Evolutionary conservation across 53 echinoderm and acorn worm species (phyloP).

Genomic region (Astropecten irregularis): DNA sequence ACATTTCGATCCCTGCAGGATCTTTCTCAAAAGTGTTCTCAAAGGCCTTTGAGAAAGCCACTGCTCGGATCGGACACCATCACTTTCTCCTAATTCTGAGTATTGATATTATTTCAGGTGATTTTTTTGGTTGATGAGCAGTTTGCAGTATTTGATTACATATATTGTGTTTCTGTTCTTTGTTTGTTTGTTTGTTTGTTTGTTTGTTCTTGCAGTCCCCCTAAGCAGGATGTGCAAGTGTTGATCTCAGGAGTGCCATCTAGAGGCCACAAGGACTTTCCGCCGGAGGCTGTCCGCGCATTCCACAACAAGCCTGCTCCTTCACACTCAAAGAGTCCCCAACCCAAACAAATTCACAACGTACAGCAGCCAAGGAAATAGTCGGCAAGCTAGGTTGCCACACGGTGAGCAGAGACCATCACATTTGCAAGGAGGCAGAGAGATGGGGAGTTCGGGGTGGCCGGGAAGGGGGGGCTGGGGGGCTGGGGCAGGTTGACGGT

Average conservation of each 20-base stretch:
- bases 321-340: conserved; percentile 73
- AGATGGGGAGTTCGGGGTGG: background rate
- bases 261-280: conserved; percentile 96
- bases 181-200: too few species aligned
- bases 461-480: background rate
- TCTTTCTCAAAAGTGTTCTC: too few species aligned
- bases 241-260: conserved; percentile 80
- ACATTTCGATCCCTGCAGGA: too few species aligned
- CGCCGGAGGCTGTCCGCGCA: conserved; percentile 80
- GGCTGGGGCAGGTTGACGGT: background rate
- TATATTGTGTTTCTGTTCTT: too few species aligned
- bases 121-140: too few species aligned
- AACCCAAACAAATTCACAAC: conserved; percentile 54
- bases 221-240: conserved; percentile 65
- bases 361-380: conserved; percentile 87
- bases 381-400: background rate
- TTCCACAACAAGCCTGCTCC: conserved; percentile 86
- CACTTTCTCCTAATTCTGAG: too few species aligned
- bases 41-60: too few species aligned
- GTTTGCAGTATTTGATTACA: too few species aligned
- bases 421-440: background rate
- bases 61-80: too few species aligned
- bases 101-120: too few species aligned
- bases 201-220: conserved; percentile 77
- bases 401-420: too few species aligned